Base-by-base conservation (phyloP, 1,140 invertebrate genomes). In the Drosophila melanica region DNA sequence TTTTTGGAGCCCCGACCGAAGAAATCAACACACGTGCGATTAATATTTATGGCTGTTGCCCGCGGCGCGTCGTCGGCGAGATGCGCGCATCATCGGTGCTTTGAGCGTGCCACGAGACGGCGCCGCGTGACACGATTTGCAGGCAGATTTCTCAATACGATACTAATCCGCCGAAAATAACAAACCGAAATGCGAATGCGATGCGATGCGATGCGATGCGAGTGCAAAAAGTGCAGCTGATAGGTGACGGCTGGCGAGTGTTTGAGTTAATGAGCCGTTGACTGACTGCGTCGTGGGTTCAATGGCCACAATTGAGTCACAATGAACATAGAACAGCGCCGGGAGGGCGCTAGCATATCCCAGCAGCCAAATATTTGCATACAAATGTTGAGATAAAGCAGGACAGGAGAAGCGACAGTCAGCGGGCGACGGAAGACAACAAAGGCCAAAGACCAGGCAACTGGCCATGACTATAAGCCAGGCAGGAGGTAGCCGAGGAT, bases 231-330 rank as follows among this genome's bases (percentile, higher is more conserved):
- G n/a, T 37, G 30, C 45, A 55, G 53, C 63, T 69, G 71, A 48
- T 48, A 48, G 23, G 51, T 23, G 39, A 14, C 42, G 39, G 33
- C 33, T 10, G 37, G 41, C 53, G 20, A 16, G 9, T 50, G 58
- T 45, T 20, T 47, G 39, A 78, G 67, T 72, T 80, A 80, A 79
- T 80, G 77, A 72, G 66, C 62, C 66, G 39, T 66, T 53, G 65
- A 45, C 57, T 63, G 60, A 37, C 33, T 37, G 47, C 48, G 41
- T 18, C 23, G 30, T n/a, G 47, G 42, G 78, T 79, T 81, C 77
- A 81, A 51, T 60, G 77, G 51, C 66, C 71, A 75, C 8, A 72
- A 65, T 59, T 71, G 60, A 71, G 51, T 65, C 60, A 65, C 23
- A 71, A 63, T 41, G 23, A 5, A 41, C 58, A 62, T 27, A 39